These are phyloP conservation scores for Bilobella aurantiaca DNA, from an alignment of 1,140 invertebrate species.

Conservation along the genomic window DNA sequence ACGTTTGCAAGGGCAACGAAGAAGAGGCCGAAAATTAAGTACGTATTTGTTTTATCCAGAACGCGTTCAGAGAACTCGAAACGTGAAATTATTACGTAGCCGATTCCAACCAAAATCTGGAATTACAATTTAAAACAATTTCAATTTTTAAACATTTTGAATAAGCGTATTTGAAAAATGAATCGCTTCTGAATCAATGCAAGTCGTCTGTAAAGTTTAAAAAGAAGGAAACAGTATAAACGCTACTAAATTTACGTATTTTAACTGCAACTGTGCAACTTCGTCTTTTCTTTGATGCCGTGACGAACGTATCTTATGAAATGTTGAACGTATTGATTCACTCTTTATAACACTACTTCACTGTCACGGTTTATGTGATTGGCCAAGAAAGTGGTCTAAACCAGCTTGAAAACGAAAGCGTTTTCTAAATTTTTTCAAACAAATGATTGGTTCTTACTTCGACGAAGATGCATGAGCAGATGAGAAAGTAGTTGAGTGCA, in stretches of 20 bases:
- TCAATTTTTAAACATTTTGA: background rate
- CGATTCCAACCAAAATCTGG: slow-evolving; percentile 30
- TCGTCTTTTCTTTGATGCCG: no score
- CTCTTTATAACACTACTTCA: no score
- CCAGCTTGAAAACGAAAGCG: no score
- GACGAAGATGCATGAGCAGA: slow-evolving; percentile 28
- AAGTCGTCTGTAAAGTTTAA: no score
- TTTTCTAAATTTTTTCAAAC: no score
- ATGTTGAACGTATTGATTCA: no score
- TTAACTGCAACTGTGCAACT: no score
- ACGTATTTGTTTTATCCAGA: slow-evolving; percentile 25
- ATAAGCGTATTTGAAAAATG: slow-evolving; percentile 2
- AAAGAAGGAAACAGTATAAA: background rate
- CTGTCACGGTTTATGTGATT: no score
- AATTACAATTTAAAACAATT: background rate
- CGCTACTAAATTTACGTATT: no score
- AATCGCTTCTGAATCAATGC: no score
- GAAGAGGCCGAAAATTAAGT: slow-evolving; percentile 32
- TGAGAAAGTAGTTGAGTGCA: slow-evolving; percentile 31
- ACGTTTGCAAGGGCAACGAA: slow-evolving; percentile 26
- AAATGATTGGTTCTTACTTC: slow-evolving; percentile 21
- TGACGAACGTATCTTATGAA: no score
- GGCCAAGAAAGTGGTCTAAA: no score
- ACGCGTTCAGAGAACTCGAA: slow-evolving; percentile 15
- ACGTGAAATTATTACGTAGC: slow-evolving; percentile 27